A percentile compares a stretch with the other conserved stretches of the same genome.
phyloP scores from a whole-genome alignment of 2,113 vertebrate species.

The Sinocyclocheilus anophthalmus region DNA sequence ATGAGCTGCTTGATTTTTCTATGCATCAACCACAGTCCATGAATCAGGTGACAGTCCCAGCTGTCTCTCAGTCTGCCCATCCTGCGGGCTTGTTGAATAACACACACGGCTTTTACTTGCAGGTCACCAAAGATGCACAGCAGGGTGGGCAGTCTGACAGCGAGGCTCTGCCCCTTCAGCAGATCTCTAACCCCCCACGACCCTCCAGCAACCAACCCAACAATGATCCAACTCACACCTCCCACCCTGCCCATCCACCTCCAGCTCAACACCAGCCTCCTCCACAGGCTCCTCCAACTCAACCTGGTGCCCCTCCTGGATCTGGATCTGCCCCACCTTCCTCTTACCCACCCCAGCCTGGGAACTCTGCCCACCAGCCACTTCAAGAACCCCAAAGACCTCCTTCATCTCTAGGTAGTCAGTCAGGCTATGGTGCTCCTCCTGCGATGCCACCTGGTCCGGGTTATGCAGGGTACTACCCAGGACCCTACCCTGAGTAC shows the following conservation, averaged over 20 bases:
- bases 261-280: conserved; percentile 58
- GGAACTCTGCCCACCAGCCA: conserved; percentile 53
- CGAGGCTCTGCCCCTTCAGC: conserved; percentile 58
- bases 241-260: conserved; percentile 55
- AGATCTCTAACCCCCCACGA: conserved; percentile 55
- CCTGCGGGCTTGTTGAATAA: conserved; percentile 64
- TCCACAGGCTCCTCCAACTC: conserved; percentile 47
- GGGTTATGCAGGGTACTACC: conserved; percentile 71
- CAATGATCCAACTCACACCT: conserved; percentile 36
- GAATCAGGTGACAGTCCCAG: conserved; percentile 59
- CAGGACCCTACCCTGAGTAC: conserved; percentile 79
- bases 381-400: conserved; percentile 78
- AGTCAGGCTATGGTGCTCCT: conserved; percentile 73
- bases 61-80: conserved; percentile 67
- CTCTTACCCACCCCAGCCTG: conserved; percentile 61
- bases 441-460: conserved; percentile 64
- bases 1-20: conserved; percentile 83
- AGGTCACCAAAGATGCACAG: conserved; percentile 88
- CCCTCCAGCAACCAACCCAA: conserved; percentile 40
- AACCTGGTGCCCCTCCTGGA: conserved; percentile 40
- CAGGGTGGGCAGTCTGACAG: conserved; percentile 68
- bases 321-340: conserved; percentile 40
- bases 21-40: conserved; percentile 75
- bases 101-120: conserved; percentile 85
- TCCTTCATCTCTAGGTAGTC: conserved; percentile 73